Evolutionary conservation across 2,113 vertebrate species (phyloP).

Genomic region (Indri indri): DNA sequence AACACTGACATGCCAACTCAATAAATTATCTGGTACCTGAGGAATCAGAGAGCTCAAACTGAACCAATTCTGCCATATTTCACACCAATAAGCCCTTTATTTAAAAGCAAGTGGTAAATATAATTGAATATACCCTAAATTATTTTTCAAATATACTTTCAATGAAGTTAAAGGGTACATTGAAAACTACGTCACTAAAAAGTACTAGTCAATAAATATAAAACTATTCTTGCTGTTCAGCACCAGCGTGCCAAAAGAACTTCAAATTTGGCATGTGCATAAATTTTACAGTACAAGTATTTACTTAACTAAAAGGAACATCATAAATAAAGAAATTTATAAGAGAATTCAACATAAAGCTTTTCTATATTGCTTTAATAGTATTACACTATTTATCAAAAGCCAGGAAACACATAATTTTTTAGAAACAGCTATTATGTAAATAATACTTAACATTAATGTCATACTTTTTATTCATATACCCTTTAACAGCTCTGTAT

Average conservation of each 20-base stretch:
- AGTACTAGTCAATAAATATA: background rate
- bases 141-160: conserved; percentile 27
- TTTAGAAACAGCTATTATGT: conserved; percentile 2
- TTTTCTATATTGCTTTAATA: conserved; percentile 7
- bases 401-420: background rate
- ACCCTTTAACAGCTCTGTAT: background rate
- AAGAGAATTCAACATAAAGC: background rate
- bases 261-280: conserved; percentile 4
- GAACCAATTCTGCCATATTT: background rate
- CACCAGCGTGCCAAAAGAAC: background rate
- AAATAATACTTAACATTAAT: conserved; percentile 12
- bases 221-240: background rate
- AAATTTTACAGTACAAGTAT: background rate
- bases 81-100: background rate
- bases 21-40: background rate
- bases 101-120: background rate
- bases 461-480: background rate
- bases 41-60: background rate
- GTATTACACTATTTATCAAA: conserved; percentile 31
- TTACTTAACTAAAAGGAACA: conserved; percentile 41
- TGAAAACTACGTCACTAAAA: conserved; percentile 22
- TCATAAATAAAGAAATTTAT: background rate
- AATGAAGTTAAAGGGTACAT: background rate
- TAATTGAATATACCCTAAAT: background rate
- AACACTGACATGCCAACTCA: background rate